Evolutionary conservation across 1,140 invertebrate genomes (phyloP).

Genomic region (Orius insidiosus): DNA sequence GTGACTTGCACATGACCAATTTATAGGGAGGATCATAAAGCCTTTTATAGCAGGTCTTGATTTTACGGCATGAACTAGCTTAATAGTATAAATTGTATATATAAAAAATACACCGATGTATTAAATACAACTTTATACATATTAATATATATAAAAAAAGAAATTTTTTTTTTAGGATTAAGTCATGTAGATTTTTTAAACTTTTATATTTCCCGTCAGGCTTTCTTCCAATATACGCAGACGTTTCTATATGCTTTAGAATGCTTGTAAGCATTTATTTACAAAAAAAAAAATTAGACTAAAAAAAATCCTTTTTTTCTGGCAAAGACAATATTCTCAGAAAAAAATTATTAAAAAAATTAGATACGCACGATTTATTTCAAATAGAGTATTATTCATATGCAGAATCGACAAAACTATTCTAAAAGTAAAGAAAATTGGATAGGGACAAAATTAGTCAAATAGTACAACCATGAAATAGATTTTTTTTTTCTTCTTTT

Average conservation of each 20-base stretch:
- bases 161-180: slow-evolving; percentile 5
- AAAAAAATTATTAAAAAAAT: slow-evolving; percentile 1
- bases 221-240: slow-evolving; percentile 9
- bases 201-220: slow-evolving; percentile 15
- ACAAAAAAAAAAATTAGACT: background rate
- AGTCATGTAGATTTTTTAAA: slow-evolving; percentile 16
- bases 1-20: slow-evolving; percentile 9
- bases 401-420: background rate
- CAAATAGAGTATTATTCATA: slow-evolving; percentile 1
- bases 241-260: background rate
- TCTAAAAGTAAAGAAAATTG: background rate
- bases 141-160: slow-evolving; percentile 6
- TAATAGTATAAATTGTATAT: no score
- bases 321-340: slow-evolving; percentile 11
- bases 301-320: slow-evolving; percentile 3
- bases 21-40: slow-evolving; percentile 3
- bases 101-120: no score
- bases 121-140: no score
- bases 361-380: slow-evolving; percentile 3
- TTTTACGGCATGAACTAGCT: no score
- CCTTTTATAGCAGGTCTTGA: slow-evolving; percentile 1
- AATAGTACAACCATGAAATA: background rate
- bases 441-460: background rate
- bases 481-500: no score
- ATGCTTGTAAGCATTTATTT: slow-evolving; percentile 2